phyloP scores from a whole-genome alignment of 2,888 invertebrate species.

The Conus canariensis region DNA sequence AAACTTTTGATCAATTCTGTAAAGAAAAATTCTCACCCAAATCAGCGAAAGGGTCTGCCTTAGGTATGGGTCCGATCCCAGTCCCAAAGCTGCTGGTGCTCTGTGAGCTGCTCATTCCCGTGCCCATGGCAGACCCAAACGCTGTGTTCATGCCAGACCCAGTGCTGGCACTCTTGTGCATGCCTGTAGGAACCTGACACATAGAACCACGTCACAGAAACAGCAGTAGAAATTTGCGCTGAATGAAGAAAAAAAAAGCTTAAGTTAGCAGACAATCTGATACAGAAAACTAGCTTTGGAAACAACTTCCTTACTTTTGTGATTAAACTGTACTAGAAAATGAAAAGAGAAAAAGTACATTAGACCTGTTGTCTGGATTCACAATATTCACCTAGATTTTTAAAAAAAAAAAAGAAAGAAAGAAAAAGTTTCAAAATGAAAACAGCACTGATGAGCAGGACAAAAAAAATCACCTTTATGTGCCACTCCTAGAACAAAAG shows the following conservation, averaged over 20 bases:
- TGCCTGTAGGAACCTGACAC: conserved; percentile 40
- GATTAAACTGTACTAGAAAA: too few relatives aligned
- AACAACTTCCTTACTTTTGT: too few relatives aligned
- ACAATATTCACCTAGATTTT: too few relatives aligned
- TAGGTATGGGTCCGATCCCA: conserved; percentile 51
- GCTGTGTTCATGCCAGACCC: conserved; percentile 53
- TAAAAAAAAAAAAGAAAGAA: too few relatives aligned
- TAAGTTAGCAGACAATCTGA: too few relatives aligned
- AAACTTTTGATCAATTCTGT: too few relatives aligned
- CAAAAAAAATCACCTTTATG: too few relatives aligned
- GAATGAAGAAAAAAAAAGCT: neutral
- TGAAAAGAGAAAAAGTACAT: too few relatives aligned
- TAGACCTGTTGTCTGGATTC: too few relatives aligned
- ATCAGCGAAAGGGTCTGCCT: conserved; percentile 73
- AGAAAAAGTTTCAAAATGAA: too few relatives aligned
- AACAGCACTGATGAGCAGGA: too few relatives aligned
- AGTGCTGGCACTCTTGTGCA: conserved; percentile 55
- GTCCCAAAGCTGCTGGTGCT: conserved; percentile 33
- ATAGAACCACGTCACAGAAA: neutral
- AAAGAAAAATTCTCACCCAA: conserved; percentile 63
- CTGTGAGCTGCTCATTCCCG: conserved; percentile 38
- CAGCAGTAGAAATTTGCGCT: neutral
- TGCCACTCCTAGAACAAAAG: too few relatives aligned
- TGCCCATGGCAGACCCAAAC: conserved; percentile 35
- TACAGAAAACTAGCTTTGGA: neutral